Percentiles rank a stretch among this genome's conserved stretches.
phyloP scores from a whole-genome alignment of 1,140 invertebrate genomes.

The Dufourea novaeangliae region DNA sequence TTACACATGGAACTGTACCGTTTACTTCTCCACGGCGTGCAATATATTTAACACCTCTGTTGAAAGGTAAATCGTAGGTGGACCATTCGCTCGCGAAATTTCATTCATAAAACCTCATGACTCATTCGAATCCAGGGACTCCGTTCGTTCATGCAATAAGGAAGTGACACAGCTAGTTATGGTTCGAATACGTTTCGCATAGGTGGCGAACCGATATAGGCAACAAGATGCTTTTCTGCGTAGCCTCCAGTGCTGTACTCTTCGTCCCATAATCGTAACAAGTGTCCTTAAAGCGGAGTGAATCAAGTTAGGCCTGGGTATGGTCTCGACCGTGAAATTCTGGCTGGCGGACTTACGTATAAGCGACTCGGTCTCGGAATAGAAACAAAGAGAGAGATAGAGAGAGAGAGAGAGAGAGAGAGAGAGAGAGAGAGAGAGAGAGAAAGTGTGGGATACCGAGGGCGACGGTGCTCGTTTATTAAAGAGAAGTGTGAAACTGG shows the following conservation, averaged over 20 bases:
- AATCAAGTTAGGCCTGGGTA: constrained; percentile 39
- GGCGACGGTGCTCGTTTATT: constrained; percentile 48
- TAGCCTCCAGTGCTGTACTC: not conserved
- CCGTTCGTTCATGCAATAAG: constrained; percentile 36
- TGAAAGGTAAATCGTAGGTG: not conserved
- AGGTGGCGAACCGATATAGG: constrained; percentile 19
- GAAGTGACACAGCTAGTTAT: constrained; percentile 27
- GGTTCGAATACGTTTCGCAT: not conserved
- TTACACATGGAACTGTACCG: no score
- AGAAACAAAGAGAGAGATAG: no score
- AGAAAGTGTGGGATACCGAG: constrained; percentile 30
- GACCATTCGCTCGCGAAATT: not conserved
- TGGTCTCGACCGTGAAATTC: constrained; percentile 52
- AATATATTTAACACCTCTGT: no score
- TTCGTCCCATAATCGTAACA: constrained; percentile 35
- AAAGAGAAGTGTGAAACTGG: constrained; percentile 67
- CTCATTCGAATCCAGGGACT: not conserved
- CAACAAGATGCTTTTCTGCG: constrained; percentile 17
- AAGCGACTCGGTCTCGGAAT: not conserved
- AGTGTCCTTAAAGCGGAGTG: constrained; percentile 17
- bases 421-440: constrained; percentile 39
- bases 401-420: constrained; percentile 51
- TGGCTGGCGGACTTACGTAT: constrained; percentile 9
- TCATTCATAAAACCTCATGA: not conserved
- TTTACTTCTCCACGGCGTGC: no score